Evolutionary conservation across 2,113 vertebrate genomes (phyloP).

Genomic region (Macaca nemestrina): DNA sequence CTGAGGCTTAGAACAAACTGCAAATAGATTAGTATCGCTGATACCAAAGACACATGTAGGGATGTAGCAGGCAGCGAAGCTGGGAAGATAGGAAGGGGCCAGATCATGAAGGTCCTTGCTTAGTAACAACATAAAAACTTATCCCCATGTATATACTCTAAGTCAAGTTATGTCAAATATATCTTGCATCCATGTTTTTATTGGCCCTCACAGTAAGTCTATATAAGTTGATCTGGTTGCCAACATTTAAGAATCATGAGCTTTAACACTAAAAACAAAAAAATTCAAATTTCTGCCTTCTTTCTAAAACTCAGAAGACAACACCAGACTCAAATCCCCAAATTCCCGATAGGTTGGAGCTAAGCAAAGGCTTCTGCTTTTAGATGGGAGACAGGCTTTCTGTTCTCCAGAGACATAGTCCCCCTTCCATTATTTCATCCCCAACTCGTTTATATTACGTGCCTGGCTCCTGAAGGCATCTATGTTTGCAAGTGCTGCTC

Average conservation of each 20-base stretch:
- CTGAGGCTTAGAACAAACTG: neutral
- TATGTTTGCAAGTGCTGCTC: neutral
- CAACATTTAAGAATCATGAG: neutral
- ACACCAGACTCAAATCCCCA: neutral
- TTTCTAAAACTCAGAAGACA: conserved; percentile 19
- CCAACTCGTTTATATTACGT: neutral
- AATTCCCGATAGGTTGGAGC: neutral
- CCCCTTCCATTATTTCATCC: neutral
- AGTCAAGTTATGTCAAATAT: neutral
- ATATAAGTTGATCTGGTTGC: neutral
- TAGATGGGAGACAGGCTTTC: neutral
- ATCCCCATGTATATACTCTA: neutral
- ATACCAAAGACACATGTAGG: neutral
- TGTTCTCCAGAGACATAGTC: neutral
- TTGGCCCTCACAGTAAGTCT: neutral
- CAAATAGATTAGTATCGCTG: neutral
- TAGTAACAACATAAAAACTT: neutral
- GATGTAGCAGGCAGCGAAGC: neutral
- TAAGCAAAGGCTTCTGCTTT: neutral
- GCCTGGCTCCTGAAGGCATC: neutral
- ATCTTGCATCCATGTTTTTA: neutral
- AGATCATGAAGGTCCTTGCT: neutral
- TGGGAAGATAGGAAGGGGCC: neutral
- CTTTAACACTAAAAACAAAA: neutral
- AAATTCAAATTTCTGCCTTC: neutral